Conservation (phyloP, 1,140 invertebrate genomes). For the Neodiprion pinetum region DNA sequence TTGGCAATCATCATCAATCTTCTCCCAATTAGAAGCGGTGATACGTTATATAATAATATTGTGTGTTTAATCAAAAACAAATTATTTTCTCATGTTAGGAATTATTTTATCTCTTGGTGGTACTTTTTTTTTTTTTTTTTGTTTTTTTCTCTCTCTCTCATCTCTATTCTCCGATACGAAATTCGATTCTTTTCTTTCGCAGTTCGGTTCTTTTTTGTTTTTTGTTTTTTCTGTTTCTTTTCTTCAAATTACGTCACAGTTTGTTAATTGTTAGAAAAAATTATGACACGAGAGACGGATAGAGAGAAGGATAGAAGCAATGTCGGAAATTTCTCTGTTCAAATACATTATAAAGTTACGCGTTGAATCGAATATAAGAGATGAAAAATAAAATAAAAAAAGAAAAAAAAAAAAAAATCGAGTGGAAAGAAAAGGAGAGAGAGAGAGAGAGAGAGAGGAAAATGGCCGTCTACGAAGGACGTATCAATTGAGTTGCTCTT, state of each 20-base stretch:
- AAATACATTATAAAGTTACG: too few relatives aligned
- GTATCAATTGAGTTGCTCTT: constrained; percentile 5
- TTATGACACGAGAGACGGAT: too few relatives aligned
- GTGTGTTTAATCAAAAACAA: background rate
- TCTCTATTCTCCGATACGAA: too few relatives aligned
- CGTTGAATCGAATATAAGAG: too few relatives aligned
- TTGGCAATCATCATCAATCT: background rate
- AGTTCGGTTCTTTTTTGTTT: too few relatives aligned
- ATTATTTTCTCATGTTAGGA: background rate
- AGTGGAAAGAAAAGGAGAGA: background rate
- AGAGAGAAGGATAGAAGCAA: too few relatives aligned
- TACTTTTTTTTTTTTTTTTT: constrained; percentile 12
- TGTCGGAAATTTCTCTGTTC: too few relatives aligned
- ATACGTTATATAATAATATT: background rate
- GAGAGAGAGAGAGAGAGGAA: background rate
- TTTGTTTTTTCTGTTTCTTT: too few relatives aligned
- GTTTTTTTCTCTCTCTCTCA: background rate
- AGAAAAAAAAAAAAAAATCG: background rate
- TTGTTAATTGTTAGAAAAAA: too few relatives aligned
- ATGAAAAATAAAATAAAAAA: background rate
- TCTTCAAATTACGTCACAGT: too few relatives aligned
- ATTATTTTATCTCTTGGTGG: constrained; percentile 13
- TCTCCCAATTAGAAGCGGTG: constrained; percentile 14
- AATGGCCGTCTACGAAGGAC: background rate
- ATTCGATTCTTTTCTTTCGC: too few relatives aligned